Base-by-base conservation (phyloP, 2,888 invertebrate genomes). In the Dastarcus helophoroides region DNA sequence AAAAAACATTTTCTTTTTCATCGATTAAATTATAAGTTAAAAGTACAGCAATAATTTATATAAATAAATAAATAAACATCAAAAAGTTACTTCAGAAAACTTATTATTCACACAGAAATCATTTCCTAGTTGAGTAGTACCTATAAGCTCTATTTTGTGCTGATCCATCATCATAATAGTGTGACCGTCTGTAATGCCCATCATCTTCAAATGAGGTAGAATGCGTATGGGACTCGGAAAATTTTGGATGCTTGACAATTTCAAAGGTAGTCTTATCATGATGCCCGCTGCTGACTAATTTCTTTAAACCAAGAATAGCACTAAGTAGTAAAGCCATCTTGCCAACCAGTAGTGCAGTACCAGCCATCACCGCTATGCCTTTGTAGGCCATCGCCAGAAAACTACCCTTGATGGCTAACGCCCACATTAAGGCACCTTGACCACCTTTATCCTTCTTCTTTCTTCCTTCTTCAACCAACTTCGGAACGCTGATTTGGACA, bases 241-340 rank as follows among this genome's bases (percentile, higher is more conserved):
- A 75, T 50, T 81, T 78, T n/a, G 85, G 86, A 59, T 84, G 79
- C 56, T 85, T 85, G 31, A 86, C 78, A 43, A 86, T 83, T 61
- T 86, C 85, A 43, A 84, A 79, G 3, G 84, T 84, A 1, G 83
- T 84, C 58, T 82, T 82, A 48, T 83, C 80, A 35, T 76, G 72
- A 10, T 74, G 72, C 28, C 68, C 67, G 12, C 64, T 60, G 4
- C 74, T 71, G 14, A 85, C 73, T 16, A 86, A 63, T 48, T 84
- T 83, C 65, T 85, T 85, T 31, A 86, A 62, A 0, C 81, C 85
- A 43, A 86, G 76, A 40, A 86, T 79, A 12, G 78, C 78, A 39
- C 81, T 79, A 32, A 86, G 65, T 33, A 85, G 66, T 15, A 88
- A 62, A 14, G 86, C 86, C 54, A 86, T 80, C 65, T 88, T 88